Evolutionary conservation across 2,797 vertebrate genomes (phyloP), one percentile per base, ranked within the genome.

Genomic region (Cynopterus sphinx): DNA sequence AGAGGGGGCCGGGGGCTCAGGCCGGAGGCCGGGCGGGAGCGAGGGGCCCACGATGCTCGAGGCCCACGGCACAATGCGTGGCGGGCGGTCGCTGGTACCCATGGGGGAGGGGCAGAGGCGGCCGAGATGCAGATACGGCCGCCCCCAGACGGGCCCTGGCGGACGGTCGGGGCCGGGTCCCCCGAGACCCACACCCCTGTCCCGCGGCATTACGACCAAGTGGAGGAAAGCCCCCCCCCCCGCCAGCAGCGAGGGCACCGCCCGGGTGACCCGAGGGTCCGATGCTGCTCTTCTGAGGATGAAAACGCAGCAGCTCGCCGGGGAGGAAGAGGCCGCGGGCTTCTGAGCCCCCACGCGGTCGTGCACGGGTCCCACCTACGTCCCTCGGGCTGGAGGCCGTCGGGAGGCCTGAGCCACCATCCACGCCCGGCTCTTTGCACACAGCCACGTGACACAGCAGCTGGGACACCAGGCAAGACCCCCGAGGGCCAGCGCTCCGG

Each of bases 51-150:
- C 0, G 24, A 9, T 7, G 65, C 8, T 41, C 6, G 0, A 68
- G 73, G 59, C 41, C 13, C 5, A 10, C 26, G 0, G 3, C 0
- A 0, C 0, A 15, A 17, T 5, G 0, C 6, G 1, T 1, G 51
- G 15, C 0, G 33, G 65, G 55, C 6, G 1, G 5, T n/a, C 22
- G 3, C 33, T 2, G 24, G 13, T 3, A 16, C 12, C 41, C 10
- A 17, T 1, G 6, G 13, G 1, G 0, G n/a, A 39, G 78, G 55
- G 6, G 15, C 2, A 7, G 1, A 17, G 0, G 9, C 11, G 61
- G 61, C 49, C 33, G 0, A 49, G 24, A 6, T 0, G 1, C 36
- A 5, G 15, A 21, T 12, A 7, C n/a, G 5, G 36, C 51, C 8
- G 6, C 55, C 19, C 53, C 9, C 19, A 39, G 13, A 10, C 0